A percentile compares a stretch with the other conserved stretches of the same genome.
Conservation (phyloP, 1,140 invertebrate genomes). For the Nasonia longicornis region DNA sequence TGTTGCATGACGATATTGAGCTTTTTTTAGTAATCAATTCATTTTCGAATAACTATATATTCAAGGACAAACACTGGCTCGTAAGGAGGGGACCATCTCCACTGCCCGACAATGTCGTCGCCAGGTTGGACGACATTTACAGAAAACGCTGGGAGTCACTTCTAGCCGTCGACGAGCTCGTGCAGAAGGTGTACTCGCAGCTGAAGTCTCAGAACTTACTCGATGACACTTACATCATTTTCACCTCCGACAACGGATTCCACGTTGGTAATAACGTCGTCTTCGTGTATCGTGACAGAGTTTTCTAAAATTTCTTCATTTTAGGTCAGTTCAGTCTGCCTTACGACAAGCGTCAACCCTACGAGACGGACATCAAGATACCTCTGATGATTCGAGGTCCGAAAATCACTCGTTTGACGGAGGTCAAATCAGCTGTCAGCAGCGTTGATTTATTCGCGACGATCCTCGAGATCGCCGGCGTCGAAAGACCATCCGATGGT, state of each 20-base stretch:
- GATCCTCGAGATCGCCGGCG: constrained; percentile 77
- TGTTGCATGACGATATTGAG: neutral
- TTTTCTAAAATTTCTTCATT: neutral
- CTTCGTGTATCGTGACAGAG: too few species aligned
- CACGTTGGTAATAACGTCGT: constrained; percentile 77
- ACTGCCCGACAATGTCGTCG: constrained; percentile 71
- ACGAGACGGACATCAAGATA: constrained; percentile 88
- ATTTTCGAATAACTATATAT: neutral
- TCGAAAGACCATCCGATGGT: constrained; percentile 65
- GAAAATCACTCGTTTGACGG: constrained; percentile 67
- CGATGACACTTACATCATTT: constrained; percentile 84
- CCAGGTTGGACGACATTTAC: constrained; percentile 77
- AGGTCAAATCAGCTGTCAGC: constrained; percentile 72
- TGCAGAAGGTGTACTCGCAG: constrained; percentile 73
- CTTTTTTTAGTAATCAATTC: neutral
- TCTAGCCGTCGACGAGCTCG: constrained; percentile 88
- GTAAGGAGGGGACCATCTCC: constrained; percentile 75
- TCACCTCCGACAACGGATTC: constrained; percentile 91
- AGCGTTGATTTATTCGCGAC: constrained; percentile 88
- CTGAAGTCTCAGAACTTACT: constrained; percentile 72
- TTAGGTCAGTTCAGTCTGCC: constrained; percentile 87
- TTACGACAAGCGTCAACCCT: constrained; percentile 89
- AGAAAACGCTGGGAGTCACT: constrained; percentile 81
- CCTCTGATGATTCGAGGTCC: constrained; percentile 86
- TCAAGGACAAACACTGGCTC: constrained; percentile 85